Base-by-base conservation (phyloP, 2,888 invertebrate genomes). In the Hirtodrosophila histrioides region DNA sequence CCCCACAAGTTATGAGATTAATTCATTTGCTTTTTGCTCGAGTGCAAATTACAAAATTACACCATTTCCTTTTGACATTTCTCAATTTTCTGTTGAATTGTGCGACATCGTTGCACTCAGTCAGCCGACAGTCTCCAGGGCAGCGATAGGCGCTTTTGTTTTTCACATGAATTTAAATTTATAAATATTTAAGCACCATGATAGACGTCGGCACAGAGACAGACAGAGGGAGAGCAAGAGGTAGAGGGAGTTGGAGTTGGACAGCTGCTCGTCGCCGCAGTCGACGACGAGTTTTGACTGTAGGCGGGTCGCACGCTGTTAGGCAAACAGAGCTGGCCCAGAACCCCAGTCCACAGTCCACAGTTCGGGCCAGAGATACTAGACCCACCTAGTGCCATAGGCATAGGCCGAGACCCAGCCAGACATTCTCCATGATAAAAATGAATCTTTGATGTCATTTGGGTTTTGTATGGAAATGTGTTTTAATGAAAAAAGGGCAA, bases 371-470 rank as follows among this genome's bases (percentile, higher is more conserved):
- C 46, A 17, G 17, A 51, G 61, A 48, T 35, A n/a, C 23, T 50
- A 49, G 46, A 62, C 62, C 43, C 50, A 40, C 39, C 55, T 53
- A 65, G 44, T 54, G 40, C 43, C 35, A 24, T 35, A 31, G 40
- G 40, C 39, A 36, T 24, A 46, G 43, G 33, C 39, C 23, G 35
- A 39, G 53, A 17, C 43, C 31, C n/a, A 54, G 75, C 55, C 72
- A 80, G 77, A 76, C 80, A 43, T 43, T 35, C 68, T 54, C 63
- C 75, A 84, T 84, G 85, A 82, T 82, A 87, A 78, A 82, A 87
- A 87, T 82, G 82, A 82, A 82, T 82, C 86, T 82, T 82, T 82
- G 87, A 82, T 82, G 87, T 85, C 82, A 85, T 82, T 82, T 78
- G 82, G 78, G 87, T 44, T 77, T 76, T 61, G 71, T 66, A 77